phyloP scores from a whole-genome alignment of 2,888 invertebrate genomes.

The Allophyes oxyacanthae region DNA sequence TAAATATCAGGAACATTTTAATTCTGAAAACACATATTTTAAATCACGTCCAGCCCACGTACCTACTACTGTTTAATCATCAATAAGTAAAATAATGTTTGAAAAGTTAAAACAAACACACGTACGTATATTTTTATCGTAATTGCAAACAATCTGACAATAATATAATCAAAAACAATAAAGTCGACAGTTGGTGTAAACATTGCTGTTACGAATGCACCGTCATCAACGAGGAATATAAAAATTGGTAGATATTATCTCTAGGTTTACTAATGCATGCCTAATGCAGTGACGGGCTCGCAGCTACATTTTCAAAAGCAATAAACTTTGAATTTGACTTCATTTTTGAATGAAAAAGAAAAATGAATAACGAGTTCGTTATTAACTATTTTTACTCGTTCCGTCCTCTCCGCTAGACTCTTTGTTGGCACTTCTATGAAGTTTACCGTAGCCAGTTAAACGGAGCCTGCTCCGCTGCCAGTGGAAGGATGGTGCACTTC shows the following conservation, averaged over 20 bases:
- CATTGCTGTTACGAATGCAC: conserved; percentile 37
- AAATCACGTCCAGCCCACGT: conserved; percentile 14
- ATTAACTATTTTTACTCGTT: too few relatives aligned
- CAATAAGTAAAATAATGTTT: conserved; percentile 55
- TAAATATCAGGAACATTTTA: conserved; percentile 19
- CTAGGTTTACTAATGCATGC: too few relatives aligned
- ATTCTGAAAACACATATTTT: conserved; percentile 21
- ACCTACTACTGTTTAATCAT: conserved; percentile 26
- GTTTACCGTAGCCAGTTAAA: too few relatives aligned
- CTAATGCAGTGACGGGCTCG: too few relatives aligned
- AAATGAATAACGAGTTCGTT: too few relatives aligned
- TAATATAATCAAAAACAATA: conserved; percentile 58
- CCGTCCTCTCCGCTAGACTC: too few relatives aligned
- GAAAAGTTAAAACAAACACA: conserved; percentile 47
- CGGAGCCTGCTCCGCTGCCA: too few relatives aligned
- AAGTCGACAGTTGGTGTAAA: conserved; percentile 45
- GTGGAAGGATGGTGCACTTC: too few relatives aligned
- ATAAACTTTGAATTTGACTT: too few relatives aligned
- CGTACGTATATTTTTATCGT: conserved; percentile 49
- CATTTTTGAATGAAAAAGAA: too few relatives aligned
- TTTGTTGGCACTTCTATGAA: too few relatives aligned
- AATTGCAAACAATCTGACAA: conserved; percentile 59
- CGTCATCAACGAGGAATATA: conserved; percentile 7
- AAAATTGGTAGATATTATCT: conserved; percentile 1
- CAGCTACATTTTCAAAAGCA: too few relatives aligned